Evolutionary conservation across 2,797 vertebrate genomes (phyloP), one percentile per base, ranked within the genome.

Genomic region (Pelodytes ibericus): DNA sequence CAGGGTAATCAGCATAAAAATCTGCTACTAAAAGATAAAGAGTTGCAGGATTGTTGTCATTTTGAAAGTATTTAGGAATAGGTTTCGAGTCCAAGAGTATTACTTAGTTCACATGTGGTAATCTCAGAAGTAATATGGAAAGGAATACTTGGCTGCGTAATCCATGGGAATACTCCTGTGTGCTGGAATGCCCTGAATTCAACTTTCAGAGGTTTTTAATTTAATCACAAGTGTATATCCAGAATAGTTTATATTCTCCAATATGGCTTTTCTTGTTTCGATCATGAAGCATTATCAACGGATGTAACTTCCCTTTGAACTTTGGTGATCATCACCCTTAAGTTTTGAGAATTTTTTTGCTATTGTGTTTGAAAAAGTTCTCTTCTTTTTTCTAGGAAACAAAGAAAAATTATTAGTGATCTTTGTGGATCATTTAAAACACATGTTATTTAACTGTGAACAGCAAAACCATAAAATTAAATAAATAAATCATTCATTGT

Each of bases 281-380:
- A 73, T 73, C 71, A 49, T 59, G 31, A 27, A 65, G 29, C 60
- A 49, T 44, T 71, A n/a, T 49, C 58, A 59, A 58, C 63, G 47
- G 70, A 72, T 57, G 63, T 56, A 72, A 72, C 47, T 69, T 74
- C 77, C 61, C 11, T 63, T 69, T 69, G 57, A 27, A 61, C 62
- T 8, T 20, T 49, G 36, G 49, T 53, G 22, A 53, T 41, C 49
- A 27, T 33, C 71, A 16, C 27, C 25, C 63, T 60, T 73, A 30
- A 41, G 8, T 8, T 18, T 10, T 73, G 44, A 47, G 18, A 15
- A 51, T 57, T 31, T 18, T n/a, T 9, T 61, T 24, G 16, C 44
- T 25, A 44, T 61, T 60, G 29, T 20, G 9, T 26, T 13, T 30
- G 39, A 49, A 70, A 29, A 22, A 44, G 15, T 10, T 44, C 22